Conservation (phyloP, 2,113 vertebrate genomes). For the Channa argus region DNA sequence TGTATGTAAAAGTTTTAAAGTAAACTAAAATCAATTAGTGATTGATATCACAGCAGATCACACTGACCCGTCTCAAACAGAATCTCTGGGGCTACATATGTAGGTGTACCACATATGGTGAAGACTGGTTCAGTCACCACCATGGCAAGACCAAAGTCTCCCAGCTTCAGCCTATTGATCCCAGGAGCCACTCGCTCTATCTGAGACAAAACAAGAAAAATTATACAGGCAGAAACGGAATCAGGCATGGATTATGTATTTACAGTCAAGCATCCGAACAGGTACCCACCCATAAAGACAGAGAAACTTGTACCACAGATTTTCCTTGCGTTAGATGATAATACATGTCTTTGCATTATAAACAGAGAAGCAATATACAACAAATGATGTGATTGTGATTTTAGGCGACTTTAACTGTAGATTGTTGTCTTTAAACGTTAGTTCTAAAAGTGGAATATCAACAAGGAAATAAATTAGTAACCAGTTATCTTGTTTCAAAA, state of each 20-base stretch:
- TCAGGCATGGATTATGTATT: neutral
- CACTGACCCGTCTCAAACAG: conserved; percentile 92
- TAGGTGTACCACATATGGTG: conserved; percentile 98
- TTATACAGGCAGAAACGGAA: neutral
- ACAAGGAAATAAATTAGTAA: neutral
- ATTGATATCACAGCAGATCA: neutral
- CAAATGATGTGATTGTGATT: too few relatives aligned
- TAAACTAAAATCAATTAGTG: neutral
- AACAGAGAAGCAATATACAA: too few relatives aligned
- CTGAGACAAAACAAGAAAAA: conserved; percentile 71
- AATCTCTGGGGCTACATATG: conserved; percentile 97
- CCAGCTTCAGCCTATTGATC: conserved; percentile 90
- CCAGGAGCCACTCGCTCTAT: conserved; percentile 89
- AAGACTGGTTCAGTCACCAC: conserved; percentile 94
- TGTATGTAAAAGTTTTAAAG: too few relatives aligned
- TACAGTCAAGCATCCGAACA: neutral
- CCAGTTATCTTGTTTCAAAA: neutral
- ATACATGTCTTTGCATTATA: too few relatives aligned
- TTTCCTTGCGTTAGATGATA: too few relatives aligned
- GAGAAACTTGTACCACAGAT: neutral
- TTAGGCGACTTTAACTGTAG: too few relatives aligned
- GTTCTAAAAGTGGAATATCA: too few relatives aligned
- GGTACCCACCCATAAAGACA: neutral
- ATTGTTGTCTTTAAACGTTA: too few relatives aligned
- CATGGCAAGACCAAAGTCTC: conserved; percentile 97